phyloP scores from a whole-genome alignment of 2,797 vertebrate species.

The Buphagus erythrorhynchus region DNA sequence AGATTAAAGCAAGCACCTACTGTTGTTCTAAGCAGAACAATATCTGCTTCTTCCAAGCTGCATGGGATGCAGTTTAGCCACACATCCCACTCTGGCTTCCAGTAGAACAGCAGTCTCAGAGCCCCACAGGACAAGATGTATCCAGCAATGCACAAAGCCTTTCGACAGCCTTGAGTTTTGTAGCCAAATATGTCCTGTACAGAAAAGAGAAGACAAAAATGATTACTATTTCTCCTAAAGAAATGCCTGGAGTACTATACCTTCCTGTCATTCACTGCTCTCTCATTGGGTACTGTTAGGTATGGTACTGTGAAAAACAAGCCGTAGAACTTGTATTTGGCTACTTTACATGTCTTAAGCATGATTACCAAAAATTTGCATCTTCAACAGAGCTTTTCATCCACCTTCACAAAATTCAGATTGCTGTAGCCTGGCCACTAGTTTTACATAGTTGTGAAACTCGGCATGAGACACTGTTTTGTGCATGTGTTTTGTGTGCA shows the following conservation, averaged over 20 bases:
- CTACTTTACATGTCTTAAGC: not conserved
- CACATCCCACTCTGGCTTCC: constrained; percentile 78
- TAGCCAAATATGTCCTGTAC: constrained; percentile 79
- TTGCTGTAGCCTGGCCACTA: not conserved
- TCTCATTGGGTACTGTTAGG: not conserved
- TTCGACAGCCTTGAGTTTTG: constrained; percentile 57
- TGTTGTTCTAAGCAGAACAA: constrained; percentile 73
- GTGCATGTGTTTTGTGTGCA: too few relatives aligned
- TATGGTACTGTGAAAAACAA: not conserved
- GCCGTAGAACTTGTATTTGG: not conserved
- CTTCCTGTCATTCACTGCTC: not conserved
- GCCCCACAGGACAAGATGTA: constrained; percentile 72
- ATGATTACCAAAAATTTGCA: not conserved
- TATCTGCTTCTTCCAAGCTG: constrained; percentile 72
- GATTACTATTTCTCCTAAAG: not conserved
- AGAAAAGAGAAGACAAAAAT: not conserved
- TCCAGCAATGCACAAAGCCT: constrained; percentile 53
- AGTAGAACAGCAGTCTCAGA: constrained; percentile 76
- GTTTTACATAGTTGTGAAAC: not conserved
- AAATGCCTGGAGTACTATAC: not conserved
- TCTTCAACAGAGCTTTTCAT: not conserved
- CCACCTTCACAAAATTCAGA: not conserved
- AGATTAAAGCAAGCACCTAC: constrained; percentile 43
- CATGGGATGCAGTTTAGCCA: constrained; percentile 71
- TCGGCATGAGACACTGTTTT: not conserved